These are phyloP conservation scores for Takifugu ocellatus DNA, from an alignment of 2,797 vertebrate genomes.

Conservation along the genomic window DNA sequence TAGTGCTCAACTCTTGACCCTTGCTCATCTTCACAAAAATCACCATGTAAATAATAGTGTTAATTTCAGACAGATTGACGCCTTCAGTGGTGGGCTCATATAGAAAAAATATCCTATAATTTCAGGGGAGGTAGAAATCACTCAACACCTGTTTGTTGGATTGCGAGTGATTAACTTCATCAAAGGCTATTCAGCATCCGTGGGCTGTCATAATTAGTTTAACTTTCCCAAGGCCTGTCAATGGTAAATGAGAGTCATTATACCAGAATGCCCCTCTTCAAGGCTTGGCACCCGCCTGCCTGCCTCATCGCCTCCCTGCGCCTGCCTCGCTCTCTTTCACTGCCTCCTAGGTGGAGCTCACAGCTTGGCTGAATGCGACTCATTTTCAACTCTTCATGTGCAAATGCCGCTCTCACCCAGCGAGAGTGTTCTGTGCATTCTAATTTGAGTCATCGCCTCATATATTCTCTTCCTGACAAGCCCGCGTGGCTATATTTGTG, in stretches of 20 bases:
- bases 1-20: neutral
- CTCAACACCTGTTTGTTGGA: conserved; percentile 79
- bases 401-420: conserved; percentile 64
- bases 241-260: conserved; percentile 80
- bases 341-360: conserved; percentile 73
- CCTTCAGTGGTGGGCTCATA: conserved; percentile 32
- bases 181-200: conserved; percentile 81
- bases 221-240: conserved; percentile 77
- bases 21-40: conserved; percentile 20
- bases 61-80: conserved; percentile 38
- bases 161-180: conserved; percentile 81
- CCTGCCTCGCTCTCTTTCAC: conserved; percentile 68
- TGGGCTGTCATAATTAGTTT: conserved; percentile 80
- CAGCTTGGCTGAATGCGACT: conserved; percentile 73
- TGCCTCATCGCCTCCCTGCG: conserved; percentile 62
- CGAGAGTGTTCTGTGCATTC: conserved; percentile 66
- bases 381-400: conserved; percentile 76
- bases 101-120: conserved; percentile 51
- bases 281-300: conserved; percentile 69
- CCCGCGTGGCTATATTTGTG: conserved; percentile 47
- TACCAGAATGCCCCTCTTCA: conserved; percentile 75
- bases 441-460: conserved; percentile 66
- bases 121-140: conserved; percentile 71
- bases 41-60: conserved; percentile 7
- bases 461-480: conserved; percentile 54